Evolutionary conservation across 2,113 vertebrate genomes (phyloP).

Genomic region (Bubo bubo): DNA sequence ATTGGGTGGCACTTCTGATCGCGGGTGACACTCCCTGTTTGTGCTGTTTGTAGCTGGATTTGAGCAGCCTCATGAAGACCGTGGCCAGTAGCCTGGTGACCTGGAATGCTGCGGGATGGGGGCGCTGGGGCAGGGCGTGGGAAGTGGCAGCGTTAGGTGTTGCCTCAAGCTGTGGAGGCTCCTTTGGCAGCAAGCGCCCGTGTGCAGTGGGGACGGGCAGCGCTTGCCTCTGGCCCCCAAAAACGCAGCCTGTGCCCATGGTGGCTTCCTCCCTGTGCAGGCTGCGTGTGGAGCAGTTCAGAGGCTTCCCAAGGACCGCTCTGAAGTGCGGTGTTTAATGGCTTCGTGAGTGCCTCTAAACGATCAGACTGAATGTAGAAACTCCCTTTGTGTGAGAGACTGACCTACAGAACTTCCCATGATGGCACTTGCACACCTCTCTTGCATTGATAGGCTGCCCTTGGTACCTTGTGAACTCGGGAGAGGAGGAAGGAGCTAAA

Average conservation of each 20-base stretch:
- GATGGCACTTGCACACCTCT: not conserved
- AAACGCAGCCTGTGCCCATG: not conserved
- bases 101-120: not conserved
- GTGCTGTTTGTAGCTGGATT: not conserved
- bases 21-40: not conserved
- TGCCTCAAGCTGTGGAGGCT: not conserved
- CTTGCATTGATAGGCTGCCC: not conserved
- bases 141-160: not conserved
- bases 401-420: not conserved
- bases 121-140: not conserved
- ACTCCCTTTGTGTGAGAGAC: not conserved
- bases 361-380: not conserved
- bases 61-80: not conserved
- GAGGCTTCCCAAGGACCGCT: not conserved
- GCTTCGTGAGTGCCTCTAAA: not conserved
- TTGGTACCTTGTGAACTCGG: accelerated
- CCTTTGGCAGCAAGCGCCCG: accelerated
- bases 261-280: not conserved
- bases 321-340: not conserved
- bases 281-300: accelerated
- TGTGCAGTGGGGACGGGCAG: not conserved
- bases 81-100: not conserved
- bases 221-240: not conserved
- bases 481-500: not conserved
- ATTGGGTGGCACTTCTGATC: not conserved